A percentile compares a stretch with the other conserved stretches of the same genome.
phyloP scores from a whole-genome alignment of 2,113 vertebrate species.

The Percina caprodes region DNA sequence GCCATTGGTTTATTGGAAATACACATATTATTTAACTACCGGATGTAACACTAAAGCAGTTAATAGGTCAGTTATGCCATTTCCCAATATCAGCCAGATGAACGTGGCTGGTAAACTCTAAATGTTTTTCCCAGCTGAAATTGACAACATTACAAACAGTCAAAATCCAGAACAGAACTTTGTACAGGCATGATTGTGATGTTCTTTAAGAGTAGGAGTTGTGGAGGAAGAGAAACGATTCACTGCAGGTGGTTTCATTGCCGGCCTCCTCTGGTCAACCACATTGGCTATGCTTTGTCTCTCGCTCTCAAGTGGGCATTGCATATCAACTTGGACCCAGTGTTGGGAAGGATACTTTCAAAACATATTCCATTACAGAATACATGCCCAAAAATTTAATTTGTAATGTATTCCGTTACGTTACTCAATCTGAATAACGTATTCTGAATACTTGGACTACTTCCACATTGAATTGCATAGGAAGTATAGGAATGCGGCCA shows the following conservation, averaged over 20 bases:
- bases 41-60: background rate
- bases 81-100: background rate
- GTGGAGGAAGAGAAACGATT: background rate
- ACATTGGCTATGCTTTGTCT: background rate
- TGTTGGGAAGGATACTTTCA: no score
- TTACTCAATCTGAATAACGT: no score
- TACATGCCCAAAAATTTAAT: no score
- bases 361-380: no score
- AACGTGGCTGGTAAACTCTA: background rate
- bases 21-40: background rate
- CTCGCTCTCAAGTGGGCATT: no score
- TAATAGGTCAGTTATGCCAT: background rate
- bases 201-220: background rate
- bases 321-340: background rate
- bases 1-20: background rate
- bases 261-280: background rate
- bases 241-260: background rate
- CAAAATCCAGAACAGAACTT: background rate
- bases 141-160: background rate
- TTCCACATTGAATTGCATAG: no score
- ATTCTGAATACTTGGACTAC: no score
- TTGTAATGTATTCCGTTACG: no score
- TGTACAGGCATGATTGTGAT: background rate
- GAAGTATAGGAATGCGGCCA: no score
- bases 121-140: background rate